Percentiles rank a stretch among this genome's conserved stretches.
These are phyloP conservation scores for Cotesia typhae DNA, from an alignment of 1,140 invertebrate species.

Conservation along the genomic window DNA sequence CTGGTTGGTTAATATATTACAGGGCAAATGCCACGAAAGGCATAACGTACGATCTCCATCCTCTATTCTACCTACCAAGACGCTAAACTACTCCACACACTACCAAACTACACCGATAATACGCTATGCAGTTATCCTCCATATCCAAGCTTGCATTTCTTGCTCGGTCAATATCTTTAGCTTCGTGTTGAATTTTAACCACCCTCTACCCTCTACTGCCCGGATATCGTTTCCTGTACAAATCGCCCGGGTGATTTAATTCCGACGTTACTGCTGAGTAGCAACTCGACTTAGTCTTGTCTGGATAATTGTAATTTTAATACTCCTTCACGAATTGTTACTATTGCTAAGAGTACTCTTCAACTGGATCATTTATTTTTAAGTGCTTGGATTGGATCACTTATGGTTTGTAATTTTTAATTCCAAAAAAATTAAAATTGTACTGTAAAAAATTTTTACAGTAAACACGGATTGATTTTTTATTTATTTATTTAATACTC, in stretches of 20 bases:
- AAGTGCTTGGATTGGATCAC: too few relatives aligned
- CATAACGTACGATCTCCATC: conserved; percentile 37
- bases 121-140: neutral
- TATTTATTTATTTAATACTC: too few relatives aligned
- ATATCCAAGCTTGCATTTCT: neutral
- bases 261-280: neutral
- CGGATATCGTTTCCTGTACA: conserved; percentile 37
- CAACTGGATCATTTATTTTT: too few relatives aligned
- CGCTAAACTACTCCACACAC: conserved; percentile 3
- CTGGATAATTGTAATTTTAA: too few relatives aligned
- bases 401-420: too few relatives aligned
- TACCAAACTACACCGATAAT: neutral
- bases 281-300: neutral
- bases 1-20: conserved; percentile 40
- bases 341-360: too few relatives aligned
- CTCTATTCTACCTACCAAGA: neutral
- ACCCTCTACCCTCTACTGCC: conserved; percentile 11
- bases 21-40: conserved; percentile 37
- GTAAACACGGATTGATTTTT: too few relatives aligned
- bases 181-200: conserved; percentile 37
- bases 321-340: too few relatives aligned
- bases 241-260: conserved; percentile 34
- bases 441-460: too few relatives aligned
- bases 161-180: conserved; percentile 38
- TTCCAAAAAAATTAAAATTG: too few relatives aligned